Evolutionary conservation across 2,113 vertebrate species (phyloP), one percentile per base, ranked within the genome.

Genomic region (Leucosticte australis): DNA sequence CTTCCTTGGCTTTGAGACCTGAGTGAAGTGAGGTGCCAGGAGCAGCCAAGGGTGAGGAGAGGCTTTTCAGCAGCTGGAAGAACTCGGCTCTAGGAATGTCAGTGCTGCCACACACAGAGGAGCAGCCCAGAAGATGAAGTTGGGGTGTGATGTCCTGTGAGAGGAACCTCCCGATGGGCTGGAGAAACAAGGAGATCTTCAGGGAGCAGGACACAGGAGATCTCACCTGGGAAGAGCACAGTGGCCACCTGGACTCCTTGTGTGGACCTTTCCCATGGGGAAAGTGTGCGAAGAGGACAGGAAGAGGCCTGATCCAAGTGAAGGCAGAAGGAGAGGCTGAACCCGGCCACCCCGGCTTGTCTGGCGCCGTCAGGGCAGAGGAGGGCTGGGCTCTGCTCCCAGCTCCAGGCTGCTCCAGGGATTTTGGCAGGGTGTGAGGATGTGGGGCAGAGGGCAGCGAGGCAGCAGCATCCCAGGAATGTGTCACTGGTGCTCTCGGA

Each of bases 151-250:
- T 35, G 21, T 78, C 39, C 53, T 11, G 5, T 1, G 0, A 18
- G 59, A 94, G 47, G 84, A 96, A 33, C 82, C 42, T 84, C 33
- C 5, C 1, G 8, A 10, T 3, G 68, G 26, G 59, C 79, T 74
- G 65, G 47, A 77, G 71, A 39, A 91, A 39, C 30, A n/a, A n/a
- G 55, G 35, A 94, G 67, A 84, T 21, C 83, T 90, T 85, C 41
- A 60, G 17, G 41, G 53, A 81, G 21, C 42, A 47, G 56, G 44
- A 94, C 15, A 11, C 15, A 2, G 77, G 44, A 84, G 24, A 69
- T 84, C 37, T 69, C 52, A 49, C 0, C 69, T 11, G 46, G 44
- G 74, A 60, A 10, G 78, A 78, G 20, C 47, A 9, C 0, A 0
- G 30, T 7, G 44, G 41, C 56, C 5, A 2, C 65, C 33, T 4